Evolutionary conservation across 2,888 invertebrate genomes (phyloP).

Genomic region (Apodemia zela): DNA sequence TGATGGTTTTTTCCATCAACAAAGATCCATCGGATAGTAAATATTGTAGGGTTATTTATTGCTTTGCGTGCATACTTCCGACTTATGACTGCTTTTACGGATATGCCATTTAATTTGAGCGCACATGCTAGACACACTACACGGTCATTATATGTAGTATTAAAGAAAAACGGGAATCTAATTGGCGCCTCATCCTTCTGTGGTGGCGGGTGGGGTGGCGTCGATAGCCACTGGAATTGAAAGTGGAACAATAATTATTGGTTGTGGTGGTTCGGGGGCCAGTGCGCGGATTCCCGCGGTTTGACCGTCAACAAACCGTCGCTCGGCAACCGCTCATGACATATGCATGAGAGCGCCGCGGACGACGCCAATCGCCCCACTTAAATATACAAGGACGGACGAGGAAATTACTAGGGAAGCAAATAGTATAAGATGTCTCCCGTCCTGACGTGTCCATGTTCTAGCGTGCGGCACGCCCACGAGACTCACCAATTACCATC

Average conservation of each 20-base stretch:
- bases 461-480: conserved; percentile 39
- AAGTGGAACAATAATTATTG: conserved; percentile 75
- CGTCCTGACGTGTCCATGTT: conserved; percentile 21
- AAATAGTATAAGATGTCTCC: conserved; percentile 55
- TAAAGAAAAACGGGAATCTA: conserved; percentile 61
- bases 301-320: conserved; percentile 76
- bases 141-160: conserved; percentile 48
- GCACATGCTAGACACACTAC: conserved; percentile 61
- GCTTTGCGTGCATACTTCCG: conserved; percentile 56
- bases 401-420: conserved; percentile 70
- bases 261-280: conserved; percentile 51
- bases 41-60: conserved; percentile 56
- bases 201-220: conserved; percentile 44
- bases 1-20: conserved; percentile 41
- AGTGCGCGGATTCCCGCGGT: conserved; percentile 68
- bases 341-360: conserved; percentile 75
- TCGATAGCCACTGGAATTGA: conserved; percentile 64
- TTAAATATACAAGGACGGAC: conserved; percentile 75
- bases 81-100: conserved; percentile 63
- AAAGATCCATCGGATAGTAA: conserved; percentile 46
- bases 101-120: conserved; percentile 66
- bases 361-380: conserved; percentile 42
- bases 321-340: conserved; percentile 78
- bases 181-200: conserved; percentile 71
- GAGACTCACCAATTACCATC: conserved; percentile 37